Evolutionary conservation across 2,797 vertebrate genomes (phyloP).

Genomic region (Galaxias olidus): DNA sequence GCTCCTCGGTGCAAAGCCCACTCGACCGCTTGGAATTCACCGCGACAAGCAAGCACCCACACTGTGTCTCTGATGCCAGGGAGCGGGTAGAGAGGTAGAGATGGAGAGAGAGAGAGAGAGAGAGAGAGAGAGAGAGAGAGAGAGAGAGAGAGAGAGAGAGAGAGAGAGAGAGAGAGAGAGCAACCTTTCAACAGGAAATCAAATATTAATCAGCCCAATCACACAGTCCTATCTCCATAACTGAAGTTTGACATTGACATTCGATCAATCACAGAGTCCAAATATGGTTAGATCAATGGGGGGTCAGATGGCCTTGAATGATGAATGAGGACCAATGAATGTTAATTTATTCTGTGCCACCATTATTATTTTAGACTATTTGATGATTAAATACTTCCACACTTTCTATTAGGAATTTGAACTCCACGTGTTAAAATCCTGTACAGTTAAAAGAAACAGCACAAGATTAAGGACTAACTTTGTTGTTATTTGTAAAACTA

Average conservation of each 20-base stretch:
- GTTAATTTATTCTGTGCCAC: slow-evolving; percentile 20
- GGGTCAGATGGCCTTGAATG: slow-evolving; percentile 31
- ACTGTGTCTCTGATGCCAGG: slow-evolving; percentile 29
- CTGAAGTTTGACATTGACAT: slow-evolving; percentile 57
- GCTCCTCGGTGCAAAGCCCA: slow-evolving; percentile 57
- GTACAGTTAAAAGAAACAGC: background rate
- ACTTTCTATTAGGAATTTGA: slow-evolving; percentile 11
- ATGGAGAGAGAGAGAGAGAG: slow-evolving; percentile 25
- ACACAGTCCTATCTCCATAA: slow-evolving; percentile 50
- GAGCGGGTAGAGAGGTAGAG: background rate
- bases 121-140: slow-evolving; percentile 25
- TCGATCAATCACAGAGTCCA: slow-evolving; percentile 50
- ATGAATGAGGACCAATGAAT: slow-evolving; percentile 37
- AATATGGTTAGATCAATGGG: slow-evolving; percentile 48
- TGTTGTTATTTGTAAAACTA: slow-evolving; percentile 24
- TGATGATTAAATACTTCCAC: background rate
- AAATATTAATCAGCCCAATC: slow-evolving; percentile 68
- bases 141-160: background rate
- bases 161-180: slow-evolving; percentile 23
- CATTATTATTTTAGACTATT: background rate
- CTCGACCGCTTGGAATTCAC: slow-evolving; percentile 69
- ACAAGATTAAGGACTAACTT: background rate
- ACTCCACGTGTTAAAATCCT: slow-evolving; percentile 5
- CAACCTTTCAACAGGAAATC: slow-evolving; percentile 56
- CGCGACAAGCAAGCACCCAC: slow-evolving; percentile 34